Base-by-base conservation (phyloP, 2,797 vertebrate species). In the Xenops minutus region DNA sequence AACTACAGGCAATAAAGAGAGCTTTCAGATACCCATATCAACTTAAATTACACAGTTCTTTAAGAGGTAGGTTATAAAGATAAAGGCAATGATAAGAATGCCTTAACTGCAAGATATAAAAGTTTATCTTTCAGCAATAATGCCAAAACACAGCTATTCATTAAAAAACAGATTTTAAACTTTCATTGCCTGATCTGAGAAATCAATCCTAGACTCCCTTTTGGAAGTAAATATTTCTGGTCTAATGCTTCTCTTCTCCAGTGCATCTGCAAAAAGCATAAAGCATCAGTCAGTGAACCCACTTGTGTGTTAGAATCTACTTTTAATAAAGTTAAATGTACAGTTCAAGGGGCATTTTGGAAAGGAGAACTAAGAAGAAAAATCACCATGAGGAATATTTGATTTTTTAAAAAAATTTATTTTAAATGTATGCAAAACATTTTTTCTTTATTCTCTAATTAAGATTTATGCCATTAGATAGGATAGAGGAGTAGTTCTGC, bases 1-100 rank as follows among this genome's bases (percentile, higher is more conserved):
- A 95, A 52, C 71, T 85, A 19, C 46, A 51, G 76, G 74, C 85
- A 83, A 94, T 97, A 94, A 93, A 96, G 87, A 87, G n/a, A 75
- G 92, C 82, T 93, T 96, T 95, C 92, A 96, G 91, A 88, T 93
- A 91, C 37, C 58, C 36, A 1, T 90, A 92, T 95, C 90, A 59
- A 44, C 62, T 95, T 92, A 81, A 89, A 71, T 96, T 83, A 85
- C 93, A 39, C 46, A 43, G 62, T 48, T 62, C 78, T 93, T 82
- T 64, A 89, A 69, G 79, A 78, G 66, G 62, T 14, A 52, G 69
- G 81, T 86, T 92, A 92, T 95, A 96, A 95, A 95, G 92, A 89
- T 95, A 93, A 95, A 82, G 51, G 41, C 85, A 85, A 80, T 23
- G 52, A 92, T 92, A 91, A 77, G 68, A 87, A 46, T 66, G 61